Conservation (phyloP, 2,113 vertebrate species). For the Pardalotus punctatus region DNA sequence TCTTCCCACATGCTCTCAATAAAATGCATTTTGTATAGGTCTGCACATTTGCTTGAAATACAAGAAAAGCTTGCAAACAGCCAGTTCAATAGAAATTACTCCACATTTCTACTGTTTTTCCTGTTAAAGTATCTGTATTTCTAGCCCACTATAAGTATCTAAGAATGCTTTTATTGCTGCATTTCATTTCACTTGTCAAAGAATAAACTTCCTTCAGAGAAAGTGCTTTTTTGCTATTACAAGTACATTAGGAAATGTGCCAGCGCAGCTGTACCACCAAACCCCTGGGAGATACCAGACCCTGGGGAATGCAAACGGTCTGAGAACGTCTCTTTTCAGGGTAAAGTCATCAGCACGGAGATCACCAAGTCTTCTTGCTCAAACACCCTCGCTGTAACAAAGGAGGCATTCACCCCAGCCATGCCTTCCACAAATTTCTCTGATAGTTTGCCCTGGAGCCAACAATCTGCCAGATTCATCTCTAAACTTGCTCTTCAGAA, state of each 20-base stretch:
- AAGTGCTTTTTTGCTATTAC: not conserved
- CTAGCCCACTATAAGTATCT: not conserved
- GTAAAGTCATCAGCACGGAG: not conserved
- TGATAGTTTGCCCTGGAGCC: not conserved
- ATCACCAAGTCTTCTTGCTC: not conserved
- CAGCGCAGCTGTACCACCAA: conserved; percentile 41
- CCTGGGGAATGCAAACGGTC: not conserved
- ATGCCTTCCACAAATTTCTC: not conserved
- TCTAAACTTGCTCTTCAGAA: conserved; percentile 7
- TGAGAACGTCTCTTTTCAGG: conserved; percentile 27
- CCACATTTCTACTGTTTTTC: not conserved
- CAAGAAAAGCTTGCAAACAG: not conserved
- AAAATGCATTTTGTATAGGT: not conserved
- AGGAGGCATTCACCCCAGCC: not conserved
- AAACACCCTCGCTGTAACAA: not conserved
- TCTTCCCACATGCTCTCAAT: not conserved
- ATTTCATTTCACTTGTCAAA: conserved; percentile 32
- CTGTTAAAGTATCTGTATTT: not conserved
- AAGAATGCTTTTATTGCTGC: not conserved
- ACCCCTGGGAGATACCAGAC: conserved; percentile 3
- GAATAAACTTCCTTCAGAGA: conserved; percentile 31
- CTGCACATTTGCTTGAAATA: not conserved
- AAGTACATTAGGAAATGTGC: conserved; percentile 20
- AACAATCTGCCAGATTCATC: conserved; percentile 35
- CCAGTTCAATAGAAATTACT: not conserved